A percentile compares a stretch with the other conserved stretches of the same genome.
These are phyloP conservation scores for Eudasyphora cyanicolor DNA, from an alignment of 2,888 invertebrate genomes.

Conservation along the genomic window DNA sequence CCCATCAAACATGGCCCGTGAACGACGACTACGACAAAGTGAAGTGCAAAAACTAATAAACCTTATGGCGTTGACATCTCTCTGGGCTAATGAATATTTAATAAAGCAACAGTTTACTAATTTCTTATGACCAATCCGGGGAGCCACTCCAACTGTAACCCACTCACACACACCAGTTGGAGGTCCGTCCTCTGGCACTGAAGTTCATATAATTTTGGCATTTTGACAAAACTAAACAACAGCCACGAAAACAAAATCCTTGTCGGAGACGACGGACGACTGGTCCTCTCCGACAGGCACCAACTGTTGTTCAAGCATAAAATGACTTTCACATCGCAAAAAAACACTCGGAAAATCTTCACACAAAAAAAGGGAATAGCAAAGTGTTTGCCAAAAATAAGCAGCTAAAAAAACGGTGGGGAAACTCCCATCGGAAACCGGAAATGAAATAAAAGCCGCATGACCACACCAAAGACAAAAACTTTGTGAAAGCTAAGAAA, in stretches of 20 bases:
- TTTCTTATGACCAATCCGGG: conserved; percentile 55
- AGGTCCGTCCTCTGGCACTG: neutral
- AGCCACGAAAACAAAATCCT: neutral
- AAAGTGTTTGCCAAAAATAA: conserved; percentile 21
- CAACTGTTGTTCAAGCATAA: conserved; percentile 41
- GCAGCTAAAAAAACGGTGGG: neutral
- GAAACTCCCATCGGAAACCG: neutral
- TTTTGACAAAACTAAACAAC: conserved; percentile 53
- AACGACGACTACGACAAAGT: neutral
- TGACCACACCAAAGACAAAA: no score
- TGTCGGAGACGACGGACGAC: neutral
- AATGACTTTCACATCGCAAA: neutral
- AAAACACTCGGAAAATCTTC: neutral
- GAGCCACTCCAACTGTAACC: conserved; percentile 16
- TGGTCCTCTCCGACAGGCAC: conserved; percentile 9
- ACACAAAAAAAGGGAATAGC: conserved; percentile 34
- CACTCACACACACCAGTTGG: neutral
- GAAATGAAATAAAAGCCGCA: conserved; percentile 4
- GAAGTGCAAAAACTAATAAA: conserved; percentile 48
- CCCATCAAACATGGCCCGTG: neutral
- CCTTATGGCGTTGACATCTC: conserved; percentile 53
- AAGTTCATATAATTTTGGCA: conserved; percentile 47
- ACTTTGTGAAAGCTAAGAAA: neutral
- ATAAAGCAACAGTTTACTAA: conserved; percentile 64
- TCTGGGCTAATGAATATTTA: conserved; percentile 60